Conservation (phyloP, 1,140 invertebrate species). For the Aricia agestis region DNA sequence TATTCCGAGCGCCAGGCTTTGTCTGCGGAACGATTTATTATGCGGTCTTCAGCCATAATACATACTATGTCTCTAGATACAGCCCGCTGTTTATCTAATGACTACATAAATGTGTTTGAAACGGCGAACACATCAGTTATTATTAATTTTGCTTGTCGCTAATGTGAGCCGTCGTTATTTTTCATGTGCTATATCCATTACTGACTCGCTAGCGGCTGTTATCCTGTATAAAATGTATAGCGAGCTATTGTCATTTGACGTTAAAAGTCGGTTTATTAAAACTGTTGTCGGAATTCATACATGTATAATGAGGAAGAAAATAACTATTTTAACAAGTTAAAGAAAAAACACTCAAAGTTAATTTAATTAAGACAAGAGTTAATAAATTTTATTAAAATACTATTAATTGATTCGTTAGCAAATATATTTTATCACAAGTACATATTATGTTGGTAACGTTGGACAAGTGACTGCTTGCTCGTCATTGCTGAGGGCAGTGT, state of each 20-base stretch:
- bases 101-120: conserved; percentile 9
- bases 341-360: too few relatives aligned
- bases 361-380: too few relatives aligned
- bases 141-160: conserved; percentile 2
- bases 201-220: not conserved
- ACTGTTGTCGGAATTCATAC: too few relatives aligned
- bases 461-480: not conserved
- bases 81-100: conserved; percentile 13
- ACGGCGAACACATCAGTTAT: not conserved
- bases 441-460: not conserved
- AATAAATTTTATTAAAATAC: too few relatives aligned
- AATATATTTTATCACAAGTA: too few relatives aligned
- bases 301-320: too few relatives aligned
- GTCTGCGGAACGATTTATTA: conserved; percentile 34
- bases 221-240: not conserved
- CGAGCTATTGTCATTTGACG: not conserved
- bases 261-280: too few relatives aligned
- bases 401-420: too few relatives aligned
- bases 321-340: too few relatives aligned
- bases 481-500: not conserved
- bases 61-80: conserved; percentile 12
- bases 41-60: conserved; percentile 21
- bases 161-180: not conserved
- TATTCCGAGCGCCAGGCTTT: conserved; percentile 31
- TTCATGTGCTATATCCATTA: not conserved